Conservation (phyloP, 2,113 vertebrate species). For the Smithornis capensis region DNA sequence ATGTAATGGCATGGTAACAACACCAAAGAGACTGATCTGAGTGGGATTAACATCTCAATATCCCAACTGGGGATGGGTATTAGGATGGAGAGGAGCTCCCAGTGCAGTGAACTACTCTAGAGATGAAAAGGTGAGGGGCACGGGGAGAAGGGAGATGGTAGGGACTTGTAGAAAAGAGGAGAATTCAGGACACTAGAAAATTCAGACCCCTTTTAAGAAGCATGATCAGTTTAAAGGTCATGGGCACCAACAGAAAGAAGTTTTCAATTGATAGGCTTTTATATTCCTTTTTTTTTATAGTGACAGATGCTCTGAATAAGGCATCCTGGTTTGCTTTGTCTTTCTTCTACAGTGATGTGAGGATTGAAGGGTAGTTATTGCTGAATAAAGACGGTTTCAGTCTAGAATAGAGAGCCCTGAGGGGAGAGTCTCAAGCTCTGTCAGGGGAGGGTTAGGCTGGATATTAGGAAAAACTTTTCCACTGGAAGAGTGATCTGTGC, state of each 20-base stretch:
- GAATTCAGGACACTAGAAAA: neutral
- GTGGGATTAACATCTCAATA: neutral
- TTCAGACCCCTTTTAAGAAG: neutral
- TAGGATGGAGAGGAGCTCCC: neutral
- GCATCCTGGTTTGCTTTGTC: neutral
- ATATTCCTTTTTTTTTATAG: too few species aligned
- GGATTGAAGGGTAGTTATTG: neutral
- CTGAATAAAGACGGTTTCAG: neutral
- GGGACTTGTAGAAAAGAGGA: neutral
- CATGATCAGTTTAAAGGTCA: neutral
- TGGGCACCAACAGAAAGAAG: neutral
- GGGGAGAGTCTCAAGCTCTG: too few species aligned
- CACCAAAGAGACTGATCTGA: neutral
- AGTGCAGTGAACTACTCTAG: neutral
- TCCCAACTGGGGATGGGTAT: accelerated
- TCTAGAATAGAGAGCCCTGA: neutral
- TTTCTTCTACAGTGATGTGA: neutral
- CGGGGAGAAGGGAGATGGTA: neutral
- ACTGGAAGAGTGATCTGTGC: too few species aligned
- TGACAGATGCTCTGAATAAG: neutral
- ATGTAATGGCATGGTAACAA: neutral
- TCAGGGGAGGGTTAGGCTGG: too few species aligned
- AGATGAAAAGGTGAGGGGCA: neutral
- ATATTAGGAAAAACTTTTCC: too few species aligned
- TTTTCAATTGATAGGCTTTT: neutral